These are phyloP conservation scores for Potorous gilbertii DNA, from an alignment of 2,797 vertebrate species.

Conservation along the genomic window DNA sequence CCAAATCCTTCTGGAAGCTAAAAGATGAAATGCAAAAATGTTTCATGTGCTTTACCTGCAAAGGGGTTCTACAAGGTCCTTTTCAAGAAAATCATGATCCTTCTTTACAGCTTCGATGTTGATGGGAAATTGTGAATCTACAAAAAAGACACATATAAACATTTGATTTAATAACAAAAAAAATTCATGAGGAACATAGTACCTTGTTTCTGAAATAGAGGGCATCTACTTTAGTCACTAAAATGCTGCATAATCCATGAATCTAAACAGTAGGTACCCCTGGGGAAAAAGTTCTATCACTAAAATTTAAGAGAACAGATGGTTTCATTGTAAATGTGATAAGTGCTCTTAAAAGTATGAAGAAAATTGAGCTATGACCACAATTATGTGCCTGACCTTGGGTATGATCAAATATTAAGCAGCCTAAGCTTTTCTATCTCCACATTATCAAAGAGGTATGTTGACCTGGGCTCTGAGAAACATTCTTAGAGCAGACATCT, in stretches of 20 bases:
- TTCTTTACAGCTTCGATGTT: constrained; percentile 97
- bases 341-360: constrained; percentile 52
- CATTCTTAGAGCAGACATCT: neutral
- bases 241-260: neutral
- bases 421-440: constrained; percentile 42
- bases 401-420: constrained; percentile 37
- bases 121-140: constrained; percentile 98
- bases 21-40: constrained; percentile 47
- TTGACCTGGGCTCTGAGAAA: constrained; percentile 19
- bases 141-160: constrained; percentile 69
- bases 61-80: constrained; percentile 98
- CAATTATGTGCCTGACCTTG: constrained; percentile 56
- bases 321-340: constrained; percentile 37
- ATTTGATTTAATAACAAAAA: constrained; percentile 53
- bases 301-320: constrained; percentile 24
- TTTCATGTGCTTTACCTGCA: constrained; percentile 90
- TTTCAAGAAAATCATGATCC: constrained; percentile 99
- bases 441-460: neutral
- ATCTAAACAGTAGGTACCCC: constrained; percentile 13
- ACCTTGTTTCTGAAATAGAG: constrained; percentile 47
- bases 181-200: constrained; percentile 22
- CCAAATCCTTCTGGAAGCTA: neutral
- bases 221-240: constrained; percentile 29
- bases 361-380: neutral
- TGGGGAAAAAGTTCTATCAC: neutral